Base-by-base conservation (phyloP, 2,797 vertebrate species). In the Bucorvus abyssinicus region DNA sequence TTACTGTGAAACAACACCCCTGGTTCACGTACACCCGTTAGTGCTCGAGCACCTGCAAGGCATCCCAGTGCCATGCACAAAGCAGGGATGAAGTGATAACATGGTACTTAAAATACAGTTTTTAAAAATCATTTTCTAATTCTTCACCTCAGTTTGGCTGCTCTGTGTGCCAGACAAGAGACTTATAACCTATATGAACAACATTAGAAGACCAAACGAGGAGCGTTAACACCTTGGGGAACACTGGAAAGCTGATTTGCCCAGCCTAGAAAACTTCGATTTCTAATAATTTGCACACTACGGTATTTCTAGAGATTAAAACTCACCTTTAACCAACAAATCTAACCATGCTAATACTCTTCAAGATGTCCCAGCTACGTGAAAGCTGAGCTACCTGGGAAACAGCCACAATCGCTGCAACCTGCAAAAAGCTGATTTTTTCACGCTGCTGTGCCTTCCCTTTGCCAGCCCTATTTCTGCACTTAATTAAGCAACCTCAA, bases 41-140 rank as follows among this genome's bases (percentile, higher is more conserved):
- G 40, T 4, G 64, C 69, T 15, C 10, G 34, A 56, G 71, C 65
- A 52, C 26, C 29, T 11, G 9, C 36, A 14, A 49, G 29, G 21
- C 27, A 10, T 2, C 4, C 42, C 38, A 4, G 38, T 5, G 20
- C 2, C 1, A 8, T 0, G 18, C 2, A 6, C 36, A 21, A 18
- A 5, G 26, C 22, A 32, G n/a, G 23, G 52, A 8, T 10, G 21
- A 45, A 36, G 7, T 3, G 15, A 65, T 23, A 61, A 13, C 4
- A 0, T 2, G 12, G 2, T 0, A 4, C 27, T 42, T 16, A 3
- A 75, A 27, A 8, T 4, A 4, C 1, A 30, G 10, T 3, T 29
- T 29, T 7, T 0, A 38, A 42, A 67, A 52, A 14, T 5, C 0
- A 7, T 30, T 53, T 50, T 12, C 64, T 50, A 9, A 32, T 26